Base-by-base conservation (phyloP, 2,797 vertebrate genomes). In the Oreochromis mossambicus region DNA sequence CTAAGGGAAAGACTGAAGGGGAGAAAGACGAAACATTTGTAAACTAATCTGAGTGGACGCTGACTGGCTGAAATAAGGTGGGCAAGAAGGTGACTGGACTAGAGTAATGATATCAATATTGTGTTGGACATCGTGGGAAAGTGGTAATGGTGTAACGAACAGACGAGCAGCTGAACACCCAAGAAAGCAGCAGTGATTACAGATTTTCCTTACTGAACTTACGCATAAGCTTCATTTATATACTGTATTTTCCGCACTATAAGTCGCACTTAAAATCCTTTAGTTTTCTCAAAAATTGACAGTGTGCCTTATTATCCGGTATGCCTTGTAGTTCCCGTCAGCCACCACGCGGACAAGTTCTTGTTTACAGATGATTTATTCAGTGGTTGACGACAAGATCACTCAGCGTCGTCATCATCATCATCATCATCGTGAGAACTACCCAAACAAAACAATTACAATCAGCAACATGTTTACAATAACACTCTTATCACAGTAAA, bases 231-330 rank as follows among this genome's bases (percentile, higher is more conserved):
- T 63, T 12, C 32, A 38, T 38, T 63, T 63, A 63, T 38, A n/a
- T 36, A 36, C 6, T 1, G 4, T 55, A 8, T 4, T 55, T 54
- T 54, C 21, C 52, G 13, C 52, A 54, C 2, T 8, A 17, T 48
- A 48, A 46, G 43, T 14, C 7, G 6, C 51, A 54, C 51, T 54
- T 24, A 52, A 54, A 54, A 54, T 54, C n/a, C 51, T 7, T 54
- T 54, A 7, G 12, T 54, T 24, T 54, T 7, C n/a, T 24, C 51
- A 24, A 24, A 24, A 24, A 12, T 21, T 3, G 0, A 21, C 50
- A 21, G 50, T 0, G 50, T 0, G 1, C 8, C 1, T 19, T 5
- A 50, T 50, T 26, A 26, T 26, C 26, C 26, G 26, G 26, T 26
- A 26, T 26, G 26, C 26, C 26, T 26, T 26, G 26, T 26, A 26